Conservation (phyloP, 2,113 vertebrate species). For the Taurulus bubalis region DNA sequence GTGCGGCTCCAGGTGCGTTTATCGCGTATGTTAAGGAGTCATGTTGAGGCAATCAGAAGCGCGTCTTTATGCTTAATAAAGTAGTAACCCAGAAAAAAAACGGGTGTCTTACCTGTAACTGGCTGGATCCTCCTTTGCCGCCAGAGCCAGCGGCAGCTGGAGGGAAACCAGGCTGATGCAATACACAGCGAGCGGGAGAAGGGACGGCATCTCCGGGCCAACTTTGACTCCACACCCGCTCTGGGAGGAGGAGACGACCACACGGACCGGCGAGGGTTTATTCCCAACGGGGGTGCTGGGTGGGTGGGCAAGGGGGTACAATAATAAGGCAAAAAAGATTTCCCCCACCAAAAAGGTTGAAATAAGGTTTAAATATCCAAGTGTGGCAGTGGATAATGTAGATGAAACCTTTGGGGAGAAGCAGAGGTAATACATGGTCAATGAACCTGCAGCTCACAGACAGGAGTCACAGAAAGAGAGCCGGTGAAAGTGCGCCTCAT, state of each 20-base stretch:
- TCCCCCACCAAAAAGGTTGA: not conserved
- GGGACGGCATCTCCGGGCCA: conserved; percentile 76
- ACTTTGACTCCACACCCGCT: conserved; percentile 49
- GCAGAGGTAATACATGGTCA: not conserved
- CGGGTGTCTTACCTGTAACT: conserved; percentile 74
- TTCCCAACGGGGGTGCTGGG: conserved; percentile 18
- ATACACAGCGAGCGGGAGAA: conserved; percentile 78
- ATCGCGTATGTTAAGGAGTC: not conserved
- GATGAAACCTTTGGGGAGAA: conserved; percentile 20
- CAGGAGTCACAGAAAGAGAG: not conserved
- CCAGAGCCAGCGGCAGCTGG: conserved; percentile 74
- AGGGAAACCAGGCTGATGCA: conserved; percentile 85
- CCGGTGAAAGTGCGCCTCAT: not conserved
- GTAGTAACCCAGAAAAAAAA: not conserved
- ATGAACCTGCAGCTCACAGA: conserved; percentile 7
- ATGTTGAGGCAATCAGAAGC: conserved; percentile 19
- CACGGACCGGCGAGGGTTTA: conserved; percentile 35
- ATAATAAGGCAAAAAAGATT: not conserved
- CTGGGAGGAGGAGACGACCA: conserved; percentile 50
- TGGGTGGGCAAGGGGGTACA: not conserved
- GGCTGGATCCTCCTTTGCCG: conserved; percentile 54
- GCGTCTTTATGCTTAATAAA: not conserved
- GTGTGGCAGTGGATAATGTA: not conserved
- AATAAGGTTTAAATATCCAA: conserved; percentile 37
- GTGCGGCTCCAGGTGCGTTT: not conserved